Evolutionary conservation across 1,140 invertebrate species (phyloP), one percentile per base, ranked within the genome.

Genomic region (Trichonephila clavata): DNA sequence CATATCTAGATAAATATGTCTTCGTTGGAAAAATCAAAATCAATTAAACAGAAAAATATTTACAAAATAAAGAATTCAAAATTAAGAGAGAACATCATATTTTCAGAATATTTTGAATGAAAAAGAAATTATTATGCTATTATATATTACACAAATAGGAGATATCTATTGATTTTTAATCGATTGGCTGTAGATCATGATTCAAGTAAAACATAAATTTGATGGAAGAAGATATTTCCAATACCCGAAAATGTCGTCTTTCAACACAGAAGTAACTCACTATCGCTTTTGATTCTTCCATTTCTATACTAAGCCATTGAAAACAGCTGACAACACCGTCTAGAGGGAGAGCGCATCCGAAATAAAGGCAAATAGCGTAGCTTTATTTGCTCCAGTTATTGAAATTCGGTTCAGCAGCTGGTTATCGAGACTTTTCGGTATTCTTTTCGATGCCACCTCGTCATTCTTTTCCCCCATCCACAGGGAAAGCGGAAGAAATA

Each of bases 321-420:
- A 57, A 59, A 50, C 20, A 59, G 13, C 24, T 59, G 57, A 59
- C 57, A 59, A 59, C 83, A 59, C 24, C 13, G 27, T 13, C 71
- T 16, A 5, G 16, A 77, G 24, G 32, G 71, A 39, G 71, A 14
- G n/a, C n/a, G 65, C 24, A 68, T n/a, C 80, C 32, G 16, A 84
- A 24, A 59, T 59, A 84, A 84, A 59, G 14, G 24, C 83, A 60
- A 84, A 84, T 59, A 84, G 57, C 83, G 57, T 59, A 43, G 83
- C 24, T 39, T 39, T 77, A 77, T 77, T 77, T 77, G 71, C 71
- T 59, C 50, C 83, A 60, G 43, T 84, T 60, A 84, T 83, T 59
- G 81, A 83, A 83, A 83, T 57, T 57, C 77, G 71, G 71, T 39
- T 43, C 81, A 83, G 39, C 81, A 83, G 81, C 81, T 83, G 81